These are phyloP conservation scores for Aspidapion aeneum DNA, from an alignment of 2,888 invertebrate genomes.

Conservation along the genomic window DNA sequence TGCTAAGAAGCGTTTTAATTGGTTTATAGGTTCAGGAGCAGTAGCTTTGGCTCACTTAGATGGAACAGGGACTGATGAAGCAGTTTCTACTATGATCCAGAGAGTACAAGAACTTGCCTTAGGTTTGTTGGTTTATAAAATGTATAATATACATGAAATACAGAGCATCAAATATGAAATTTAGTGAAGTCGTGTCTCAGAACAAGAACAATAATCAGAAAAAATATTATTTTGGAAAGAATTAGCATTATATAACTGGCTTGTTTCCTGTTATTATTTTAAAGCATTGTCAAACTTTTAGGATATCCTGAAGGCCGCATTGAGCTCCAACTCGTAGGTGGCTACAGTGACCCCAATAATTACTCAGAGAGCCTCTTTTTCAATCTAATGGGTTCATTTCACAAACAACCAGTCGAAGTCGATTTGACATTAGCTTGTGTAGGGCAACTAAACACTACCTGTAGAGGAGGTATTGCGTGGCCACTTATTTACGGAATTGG, in stretches of 20 bases:
- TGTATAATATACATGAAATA: too few species aligned
- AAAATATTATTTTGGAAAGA: too few species aligned
- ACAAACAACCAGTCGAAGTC: conserved; percentile 82
- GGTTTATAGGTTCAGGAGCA: conserved; percentile 66
- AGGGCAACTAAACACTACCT: conserved; percentile 85
- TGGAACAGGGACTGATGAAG: conserved; percentile 80
- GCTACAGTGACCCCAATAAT: conserved; percentile 81
- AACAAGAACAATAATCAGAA: too few species aligned
- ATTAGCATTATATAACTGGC: too few species aligned
- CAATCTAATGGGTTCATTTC: conserved; percentile 84
- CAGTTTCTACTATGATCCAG: conserved; percentile 75
- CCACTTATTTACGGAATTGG: conserved; percentile 89
- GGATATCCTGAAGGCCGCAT: conserved; percentile 71
- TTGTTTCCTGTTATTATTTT: background rate
- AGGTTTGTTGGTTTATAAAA: background rate
- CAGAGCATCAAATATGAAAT: too few species aligned
- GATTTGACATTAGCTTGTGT: conserved; percentile 88
- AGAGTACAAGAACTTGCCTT: conserved; percentile 80
- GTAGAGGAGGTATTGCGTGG: conserved; percentile 75
- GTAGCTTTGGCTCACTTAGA: conserved; percentile 81
- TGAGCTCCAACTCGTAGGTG: conserved; percentile 88
- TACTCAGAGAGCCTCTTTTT: conserved; percentile 87
- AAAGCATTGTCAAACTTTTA: background rate
- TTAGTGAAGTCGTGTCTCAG: too few species aligned
- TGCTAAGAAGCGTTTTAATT: too few species aligned